A percentile compares a stretch with the other conserved stretches of the same genome.
phyloP scores from a whole-genome alignment of 2,888 invertebrate genomes.

The Ormyrus labotus region DNA sequence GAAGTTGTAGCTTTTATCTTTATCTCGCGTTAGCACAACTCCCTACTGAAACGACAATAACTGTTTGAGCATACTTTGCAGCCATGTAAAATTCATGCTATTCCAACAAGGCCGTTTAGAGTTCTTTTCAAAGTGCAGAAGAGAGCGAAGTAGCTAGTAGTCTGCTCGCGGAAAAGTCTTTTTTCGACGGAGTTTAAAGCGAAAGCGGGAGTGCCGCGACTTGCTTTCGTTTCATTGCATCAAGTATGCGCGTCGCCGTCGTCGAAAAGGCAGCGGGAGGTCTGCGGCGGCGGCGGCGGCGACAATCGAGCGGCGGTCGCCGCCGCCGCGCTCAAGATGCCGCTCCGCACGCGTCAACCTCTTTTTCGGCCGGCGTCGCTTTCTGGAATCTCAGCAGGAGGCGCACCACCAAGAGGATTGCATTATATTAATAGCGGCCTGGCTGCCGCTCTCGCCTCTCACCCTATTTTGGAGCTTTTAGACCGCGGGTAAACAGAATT shows the following conservation, averaged over 20 bases:
- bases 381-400: constrained; percentile 60
- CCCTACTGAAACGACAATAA: too few relatives aligned
- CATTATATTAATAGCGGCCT: constrained; percentile 64
- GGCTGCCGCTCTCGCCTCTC: neutral
- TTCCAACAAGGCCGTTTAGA: neutral
- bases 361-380: constrained; percentile 53
- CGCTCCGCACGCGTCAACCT: constrained; percentile 54
- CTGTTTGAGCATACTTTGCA: too few relatives aligned
- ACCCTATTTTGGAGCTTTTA: constrained; percentile 33
- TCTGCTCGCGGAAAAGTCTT: neutral
- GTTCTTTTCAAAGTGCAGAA: neutral
- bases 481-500: neutral
- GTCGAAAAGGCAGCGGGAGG: constrained; percentile 50
- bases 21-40: neutral
- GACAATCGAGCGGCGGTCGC: constrained; percentile 8
- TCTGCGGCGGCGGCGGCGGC: constrained; percentile 35
- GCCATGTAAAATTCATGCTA: constrained; percentile 5
- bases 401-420: constrained; percentile 52
- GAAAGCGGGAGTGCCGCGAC: constrained; percentile 24
- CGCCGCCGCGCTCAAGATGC: constrained; percentile 38
- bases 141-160: neutral
- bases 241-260: constrained; percentile 20
- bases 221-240: constrained; percentile 46
- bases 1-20: neutral
- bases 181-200: constrained; percentile 35